These are phyloP conservation scores for Pterocles gutturalis DNA, from an alignment of 2,113 vertebrate genomes.

Conservation along the genomic window DNA sequence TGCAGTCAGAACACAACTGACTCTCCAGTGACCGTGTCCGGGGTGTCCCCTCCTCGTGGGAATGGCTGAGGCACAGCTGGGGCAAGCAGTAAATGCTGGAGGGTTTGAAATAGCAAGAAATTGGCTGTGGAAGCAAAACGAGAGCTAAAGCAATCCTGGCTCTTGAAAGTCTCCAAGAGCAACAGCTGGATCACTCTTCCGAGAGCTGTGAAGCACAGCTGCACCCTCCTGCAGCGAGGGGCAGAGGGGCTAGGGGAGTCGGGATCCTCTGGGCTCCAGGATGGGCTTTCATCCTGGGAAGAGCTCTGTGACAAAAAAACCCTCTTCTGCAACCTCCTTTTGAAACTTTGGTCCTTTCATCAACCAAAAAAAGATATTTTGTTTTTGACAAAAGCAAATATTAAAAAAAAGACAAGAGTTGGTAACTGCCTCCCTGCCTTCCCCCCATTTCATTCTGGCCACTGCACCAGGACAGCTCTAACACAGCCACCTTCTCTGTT, in stretches of 20 bases:
- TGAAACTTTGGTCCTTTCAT: not conserved
- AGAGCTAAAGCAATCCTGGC: not conserved
- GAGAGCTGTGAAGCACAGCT: not conserved
- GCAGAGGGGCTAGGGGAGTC: rapidly evolving
- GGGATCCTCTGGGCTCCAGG: rapidly evolving
- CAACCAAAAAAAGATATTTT: not conserved
- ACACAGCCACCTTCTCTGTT: not conserved
- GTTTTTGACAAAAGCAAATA: not conserved
- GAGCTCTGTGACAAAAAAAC: not conserved
- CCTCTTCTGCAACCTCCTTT: not conserved
- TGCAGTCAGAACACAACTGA: rapidly evolving
- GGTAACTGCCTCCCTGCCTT: not conserved
- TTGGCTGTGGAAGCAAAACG: not conserved
- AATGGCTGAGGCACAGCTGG: not conserved
- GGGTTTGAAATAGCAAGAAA: not conserved
- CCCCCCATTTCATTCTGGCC: not conserved
- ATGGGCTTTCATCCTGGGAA: not conserved
- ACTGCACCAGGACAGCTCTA: not conserved
- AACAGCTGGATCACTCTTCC: no score
- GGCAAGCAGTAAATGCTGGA: not conserved
- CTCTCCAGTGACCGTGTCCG: rapidly evolving
- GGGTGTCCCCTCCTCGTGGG: not conserved
- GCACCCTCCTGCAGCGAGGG: not conserved
- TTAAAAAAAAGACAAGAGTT: not conserved
- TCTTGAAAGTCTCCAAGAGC: not conserved